Percentiles rank a stretch among this genome's conserved stretches.
Conservation (phyloP, 2,888 invertebrate species). For the Chorisops tibialis region DNA sequence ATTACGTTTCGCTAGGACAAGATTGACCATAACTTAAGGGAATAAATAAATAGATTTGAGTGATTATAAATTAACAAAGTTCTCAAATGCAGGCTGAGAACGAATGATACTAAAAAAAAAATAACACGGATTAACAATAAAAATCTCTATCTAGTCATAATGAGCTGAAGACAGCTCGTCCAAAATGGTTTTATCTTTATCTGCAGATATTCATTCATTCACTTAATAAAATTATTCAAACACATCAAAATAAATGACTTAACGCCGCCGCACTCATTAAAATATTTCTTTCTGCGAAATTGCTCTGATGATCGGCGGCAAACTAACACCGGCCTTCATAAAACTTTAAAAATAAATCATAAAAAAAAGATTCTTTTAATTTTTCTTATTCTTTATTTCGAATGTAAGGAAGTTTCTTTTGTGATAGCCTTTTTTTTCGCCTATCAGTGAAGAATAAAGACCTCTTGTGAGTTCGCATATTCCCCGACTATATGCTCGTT, state of each 20-base stretch:
- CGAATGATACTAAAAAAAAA: too few species aligned
- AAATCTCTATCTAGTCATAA: constrained; percentile 9
- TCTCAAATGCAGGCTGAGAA: too few species aligned
- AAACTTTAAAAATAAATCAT: constrained; percentile 23
- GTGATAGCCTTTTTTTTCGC: too few species aligned
- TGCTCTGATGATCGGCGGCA: constrained; percentile 13
- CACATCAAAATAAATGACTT: constrained; percentile 26
- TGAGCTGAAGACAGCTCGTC: constrained; percentile 18
- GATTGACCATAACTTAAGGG: too few species aligned
- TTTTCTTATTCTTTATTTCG: constrained; percentile 1
- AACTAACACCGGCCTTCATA: constrained; percentile 26
- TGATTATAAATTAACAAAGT: too few species aligned
- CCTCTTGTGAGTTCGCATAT: too few species aligned
- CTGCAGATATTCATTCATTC: constrained; percentile 18
- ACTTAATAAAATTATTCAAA: constrained; percentile 25
- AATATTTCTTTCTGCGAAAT: constrained; percentile 9
- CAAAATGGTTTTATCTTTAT: constrained; percentile 14
- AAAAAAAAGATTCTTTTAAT: constrained; percentile 21
- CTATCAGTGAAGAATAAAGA: too few species aligned
- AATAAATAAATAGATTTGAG: too few species aligned
- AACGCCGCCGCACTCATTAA: constrained; percentile 24
- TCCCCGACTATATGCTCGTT: too few species aligned
- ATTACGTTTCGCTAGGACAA: too few species aligned
- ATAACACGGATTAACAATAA: too few species aligned
- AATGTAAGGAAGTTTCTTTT: too few species aligned